These are phyloP conservation scores for Phocoena sinus DNA, from an alignment of 2,113 vertebrate genomes.

Conservation along the genomic window DNA sequence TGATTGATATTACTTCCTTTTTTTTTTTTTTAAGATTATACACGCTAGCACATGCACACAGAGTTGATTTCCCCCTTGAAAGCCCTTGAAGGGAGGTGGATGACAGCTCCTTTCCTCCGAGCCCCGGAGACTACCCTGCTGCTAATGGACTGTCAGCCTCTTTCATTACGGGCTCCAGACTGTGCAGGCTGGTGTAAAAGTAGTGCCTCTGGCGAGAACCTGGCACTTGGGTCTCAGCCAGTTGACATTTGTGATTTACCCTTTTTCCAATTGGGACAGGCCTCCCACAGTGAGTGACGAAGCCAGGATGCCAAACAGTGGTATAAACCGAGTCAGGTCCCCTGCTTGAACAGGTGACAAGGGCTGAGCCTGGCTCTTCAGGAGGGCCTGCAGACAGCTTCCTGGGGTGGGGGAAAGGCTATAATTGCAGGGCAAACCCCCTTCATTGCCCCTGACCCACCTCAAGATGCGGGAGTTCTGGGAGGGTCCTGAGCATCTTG, in stretches of 20 bases:
- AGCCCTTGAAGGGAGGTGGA: neutral
- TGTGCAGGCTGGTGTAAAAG: neutral
- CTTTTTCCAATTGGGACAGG: neutral
- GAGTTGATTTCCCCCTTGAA: neutral
- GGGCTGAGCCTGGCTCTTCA: neutral
- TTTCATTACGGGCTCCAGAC: neutral
- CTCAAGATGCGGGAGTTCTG: neutral
- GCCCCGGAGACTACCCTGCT: neutral
- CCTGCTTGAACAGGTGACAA: neutral
- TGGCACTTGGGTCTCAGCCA: constrained; percentile 16
- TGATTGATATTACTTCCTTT: neutral
- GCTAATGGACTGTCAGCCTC: constrained; percentile 47
- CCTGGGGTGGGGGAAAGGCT: neutral
- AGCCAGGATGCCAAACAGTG: neutral
- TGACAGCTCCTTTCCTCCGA: neutral
- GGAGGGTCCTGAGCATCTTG: neutral
- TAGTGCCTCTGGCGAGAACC: constrained; percentile 11
- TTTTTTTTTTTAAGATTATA: neutral
- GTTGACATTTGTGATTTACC: constrained; percentile 40
- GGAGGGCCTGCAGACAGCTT: neutral
- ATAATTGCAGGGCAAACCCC: neutral
- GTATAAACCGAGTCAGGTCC: neutral
- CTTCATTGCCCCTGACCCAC: neutral
- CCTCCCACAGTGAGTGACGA: neutral
- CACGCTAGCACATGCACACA: too few species aligned